These are phyloP conservation scores for Otolemur crassicaudatus DNA, from an alignment of 2,797 vertebrate species.

Conservation along the genomic window DNA sequence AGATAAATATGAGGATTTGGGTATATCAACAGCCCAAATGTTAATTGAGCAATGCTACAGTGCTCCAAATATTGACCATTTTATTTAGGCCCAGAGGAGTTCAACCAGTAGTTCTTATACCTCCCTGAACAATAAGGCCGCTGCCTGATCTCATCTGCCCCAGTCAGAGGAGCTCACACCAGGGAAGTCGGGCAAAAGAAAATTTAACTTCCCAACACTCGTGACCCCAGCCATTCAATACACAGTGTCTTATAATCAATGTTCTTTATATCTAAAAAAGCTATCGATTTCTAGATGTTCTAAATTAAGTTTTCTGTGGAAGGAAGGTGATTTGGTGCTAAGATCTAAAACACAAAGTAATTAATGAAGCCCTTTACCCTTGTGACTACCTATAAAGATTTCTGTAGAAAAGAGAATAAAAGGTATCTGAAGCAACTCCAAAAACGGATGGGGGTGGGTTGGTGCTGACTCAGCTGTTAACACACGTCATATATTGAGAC, in stretches of 20 bases:
- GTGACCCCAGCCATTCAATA: background rate
- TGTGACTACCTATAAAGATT: slow-evolving; percentile 48
- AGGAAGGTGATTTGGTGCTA: background rate
- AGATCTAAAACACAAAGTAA: slow-evolving; percentile 45
- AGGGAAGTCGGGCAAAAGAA: background rate
- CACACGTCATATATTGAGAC: slow-evolving; percentile 39
- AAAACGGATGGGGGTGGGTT: background rate
- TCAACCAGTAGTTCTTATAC: background rate
- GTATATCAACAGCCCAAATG: background rate
- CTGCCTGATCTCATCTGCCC: background rate
- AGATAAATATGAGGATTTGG: background rate
- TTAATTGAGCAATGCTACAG: background rate
- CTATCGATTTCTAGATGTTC: slow-evolving; percentile 6
- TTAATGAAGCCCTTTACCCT: slow-evolving; percentile 31
- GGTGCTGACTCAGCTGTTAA: background rate
- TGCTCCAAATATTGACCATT: background rate
- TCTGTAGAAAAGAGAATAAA: slow-evolving; percentile 47
- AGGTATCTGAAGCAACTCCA: slow-evolving; percentile 8
- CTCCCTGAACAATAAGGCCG: background rate
- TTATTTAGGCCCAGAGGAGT: background rate
- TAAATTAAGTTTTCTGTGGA: slow-evolving; percentile 45
- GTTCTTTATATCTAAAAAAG: slow-evolving; percentile 22
- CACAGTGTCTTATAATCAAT: background rate
- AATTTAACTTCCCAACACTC: background rate
- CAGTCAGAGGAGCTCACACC: background rate